Conservation (phyloP, 2,797 vertebrate genomes). For the Oryzias dopingdopingensis region DNA sequence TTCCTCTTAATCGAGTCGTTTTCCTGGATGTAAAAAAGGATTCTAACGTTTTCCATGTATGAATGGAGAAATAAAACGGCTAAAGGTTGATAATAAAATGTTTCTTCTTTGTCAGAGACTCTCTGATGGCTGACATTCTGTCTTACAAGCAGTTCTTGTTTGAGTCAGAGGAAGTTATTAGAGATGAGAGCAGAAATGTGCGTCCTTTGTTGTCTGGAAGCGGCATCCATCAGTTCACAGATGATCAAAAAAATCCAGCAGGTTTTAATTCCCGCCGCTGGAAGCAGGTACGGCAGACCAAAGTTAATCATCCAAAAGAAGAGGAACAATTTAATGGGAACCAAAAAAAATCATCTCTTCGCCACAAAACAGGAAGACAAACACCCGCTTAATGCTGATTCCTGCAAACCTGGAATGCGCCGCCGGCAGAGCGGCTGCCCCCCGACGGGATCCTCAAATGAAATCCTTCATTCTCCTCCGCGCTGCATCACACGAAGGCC, state of each 20-base stretch:
- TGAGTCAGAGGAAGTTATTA: constrained; percentile 1
- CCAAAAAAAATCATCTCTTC: constrained; percentile 36
- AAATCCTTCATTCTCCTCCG: constrained; percentile 7
- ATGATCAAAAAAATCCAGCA: not conserved
- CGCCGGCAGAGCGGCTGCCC: constrained; percentile 4
- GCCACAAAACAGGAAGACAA: constrained; percentile 39
- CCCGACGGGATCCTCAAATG: constrained; percentile 27
- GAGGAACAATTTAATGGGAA: too few relatives aligned
- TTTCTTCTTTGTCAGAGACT: too few relatives aligned
- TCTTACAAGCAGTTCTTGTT: too few relatives aligned
- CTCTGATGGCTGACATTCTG: too few relatives aligned
- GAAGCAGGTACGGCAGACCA: constrained; percentile 15
- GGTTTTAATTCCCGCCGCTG: constrained; percentile 14
- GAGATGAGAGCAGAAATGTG: constrained; percentile 26
- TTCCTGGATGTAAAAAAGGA: too few relatives aligned
- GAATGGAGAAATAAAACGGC: not conserved
- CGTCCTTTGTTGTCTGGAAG: constrained; percentile 56
- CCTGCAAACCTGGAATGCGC: constrained; percentile 45
- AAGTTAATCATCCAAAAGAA: constrained; percentile 27
- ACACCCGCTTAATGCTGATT: constrained; percentile 48
- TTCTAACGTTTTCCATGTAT: too few relatives aligned
- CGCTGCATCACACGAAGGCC: constrained; percentile 21
- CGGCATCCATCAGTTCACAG: constrained; percentile 29
- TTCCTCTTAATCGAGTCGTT: constrained; percentile 4
- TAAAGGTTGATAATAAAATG: constrained; percentile 1